phyloP scores from a whole-genome alignment of 1,140 invertebrate genomes.

The Cyphomyrmex costatus region DNA sequence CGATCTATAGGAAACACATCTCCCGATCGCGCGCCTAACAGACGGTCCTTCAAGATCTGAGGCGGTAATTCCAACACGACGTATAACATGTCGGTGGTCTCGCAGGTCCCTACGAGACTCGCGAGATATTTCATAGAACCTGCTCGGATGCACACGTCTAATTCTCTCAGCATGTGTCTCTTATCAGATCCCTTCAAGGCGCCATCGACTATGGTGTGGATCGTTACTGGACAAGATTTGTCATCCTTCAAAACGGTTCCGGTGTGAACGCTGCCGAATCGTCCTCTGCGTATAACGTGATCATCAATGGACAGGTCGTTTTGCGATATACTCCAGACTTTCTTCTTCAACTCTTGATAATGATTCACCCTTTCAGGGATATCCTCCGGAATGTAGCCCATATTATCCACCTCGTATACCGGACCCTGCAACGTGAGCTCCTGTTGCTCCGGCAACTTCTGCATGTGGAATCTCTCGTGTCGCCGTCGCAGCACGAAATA shows the following conservation, averaged over 20 bases:
- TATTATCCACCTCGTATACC: slow-evolving; percentile 88
- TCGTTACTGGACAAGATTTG: slow-evolving; percentile 76
- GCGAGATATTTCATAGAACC: slow-evolving; percentile 91
- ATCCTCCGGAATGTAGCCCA: slow-evolving; percentile 91
- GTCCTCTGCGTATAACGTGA: slow-evolving; percentile 90
- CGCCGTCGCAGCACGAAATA: slow-evolving; percentile 88
- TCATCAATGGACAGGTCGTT: slow-evolving; percentile 90
- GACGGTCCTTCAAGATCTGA: slow-evolving; percentile 90
- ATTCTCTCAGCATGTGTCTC: slow-evolving; percentile 90
- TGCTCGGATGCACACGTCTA: slow-evolving; percentile 91
- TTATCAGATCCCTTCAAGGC: slow-evolving; percentile 89
- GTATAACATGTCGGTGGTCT: slow-evolving; percentile 91
- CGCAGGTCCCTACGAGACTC: slow-evolving; percentile 92
- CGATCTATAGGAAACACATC: slow-evolving; percentile 88
- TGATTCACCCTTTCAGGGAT: slow-evolving; percentile 89
- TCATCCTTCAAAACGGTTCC: slow-evolving; percentile 89
- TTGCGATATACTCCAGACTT: slow-evolving; percentile 91
- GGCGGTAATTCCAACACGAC: slow-evolving; percentile 90
- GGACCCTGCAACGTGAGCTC: slow-evolving; percentile 90
- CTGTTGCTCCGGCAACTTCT: slow-evolving; percentile 88
- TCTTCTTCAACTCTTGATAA: slow-evolving; percentile 91
- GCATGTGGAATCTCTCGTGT: slow-evolving; percentile 86
- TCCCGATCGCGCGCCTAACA: slow-evolving; percentile 89
- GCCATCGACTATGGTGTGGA: slow-evolving; percentile 88
- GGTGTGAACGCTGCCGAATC: slow-evolving; percentile 91